phyloP scores from a whole-genome alignment of 2,797 vertebrate species.

The Stomatorhinus walkeri region DNA sequence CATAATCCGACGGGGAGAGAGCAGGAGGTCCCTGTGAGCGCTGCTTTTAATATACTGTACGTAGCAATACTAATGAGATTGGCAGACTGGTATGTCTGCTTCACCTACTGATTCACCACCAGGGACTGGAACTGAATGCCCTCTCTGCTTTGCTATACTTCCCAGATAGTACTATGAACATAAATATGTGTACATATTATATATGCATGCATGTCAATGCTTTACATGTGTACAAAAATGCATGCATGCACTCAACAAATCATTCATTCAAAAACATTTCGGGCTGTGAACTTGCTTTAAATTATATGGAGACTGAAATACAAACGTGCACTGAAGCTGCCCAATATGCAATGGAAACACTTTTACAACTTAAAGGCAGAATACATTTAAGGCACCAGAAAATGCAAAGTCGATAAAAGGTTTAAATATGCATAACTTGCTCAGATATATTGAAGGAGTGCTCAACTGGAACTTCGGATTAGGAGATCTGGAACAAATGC shows the following conservation, averaged over 20 bases:
- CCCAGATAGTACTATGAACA: neutral
- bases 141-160: neutral
- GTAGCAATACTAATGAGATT: neutral
- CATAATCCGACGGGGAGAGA: neutral
- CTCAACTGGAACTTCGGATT: neutral
- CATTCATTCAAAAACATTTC: neutral
- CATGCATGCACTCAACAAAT: neutral
- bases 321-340: neutral
- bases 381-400: neutral
- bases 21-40: neutral
- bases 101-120: neutral
- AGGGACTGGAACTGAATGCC: neutral
- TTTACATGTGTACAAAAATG: neutral
- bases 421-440: neutral
- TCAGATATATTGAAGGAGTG: neutral
- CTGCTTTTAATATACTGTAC: neutral
- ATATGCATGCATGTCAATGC: neutral
- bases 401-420: neutral
- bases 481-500: slow-evolving; percentile 2
- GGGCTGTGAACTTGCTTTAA: neutral
- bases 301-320: neutral
- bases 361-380: neutral
- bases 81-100: neutral
- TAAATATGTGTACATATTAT: neutral
- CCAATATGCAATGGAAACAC: neutral